phyloP scores from a whole-genome alignment of 1,140 invertebrate species.

The Drosophila tsacasi region DNA sequence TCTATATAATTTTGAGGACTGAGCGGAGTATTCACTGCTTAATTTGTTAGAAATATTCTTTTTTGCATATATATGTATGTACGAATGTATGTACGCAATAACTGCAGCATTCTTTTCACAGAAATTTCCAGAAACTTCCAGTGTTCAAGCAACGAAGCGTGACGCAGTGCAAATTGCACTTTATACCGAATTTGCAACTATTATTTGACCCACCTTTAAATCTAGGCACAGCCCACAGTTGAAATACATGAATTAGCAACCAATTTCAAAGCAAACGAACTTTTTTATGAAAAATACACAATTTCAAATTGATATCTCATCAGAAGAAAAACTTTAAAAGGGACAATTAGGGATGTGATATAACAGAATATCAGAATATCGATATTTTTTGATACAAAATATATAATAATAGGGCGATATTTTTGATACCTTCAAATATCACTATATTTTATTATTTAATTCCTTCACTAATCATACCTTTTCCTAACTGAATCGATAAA shows the following conservation, averaged over 20 bases:
- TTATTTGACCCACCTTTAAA: constrained; percentile 15
- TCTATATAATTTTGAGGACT: neutral
- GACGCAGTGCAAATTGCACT: constrained; percentile 7
- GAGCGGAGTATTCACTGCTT: neutral
- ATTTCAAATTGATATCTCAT: neutral
- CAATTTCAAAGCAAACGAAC: neutral
- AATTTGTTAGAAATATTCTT: neutral
- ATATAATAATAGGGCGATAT: no score
- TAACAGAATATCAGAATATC: no score
- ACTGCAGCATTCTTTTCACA: constrained; percentile 6
- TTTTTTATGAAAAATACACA: constrained; percentile 4
- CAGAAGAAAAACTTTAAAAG: constrained; percentile 16
- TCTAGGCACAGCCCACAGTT: constrained; percentile 25
- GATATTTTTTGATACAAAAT: no score
- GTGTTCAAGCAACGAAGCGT: constrained; percentile 15
- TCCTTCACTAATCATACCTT: no score
- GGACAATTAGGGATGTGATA: constrained; percentile 1
- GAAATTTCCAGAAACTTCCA: constrained; percentile 28
- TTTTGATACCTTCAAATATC: no score
- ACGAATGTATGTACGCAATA: neutral
- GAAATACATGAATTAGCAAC: constrained; percentile 1
- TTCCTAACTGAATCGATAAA: no score
- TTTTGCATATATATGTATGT: neutral
- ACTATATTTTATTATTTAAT: no score
- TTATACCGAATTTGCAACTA: neutral